phyloP scores from a whole-genome alignment of 2,113 vertebrate species.

The Nycticebus coucang region DNA sequence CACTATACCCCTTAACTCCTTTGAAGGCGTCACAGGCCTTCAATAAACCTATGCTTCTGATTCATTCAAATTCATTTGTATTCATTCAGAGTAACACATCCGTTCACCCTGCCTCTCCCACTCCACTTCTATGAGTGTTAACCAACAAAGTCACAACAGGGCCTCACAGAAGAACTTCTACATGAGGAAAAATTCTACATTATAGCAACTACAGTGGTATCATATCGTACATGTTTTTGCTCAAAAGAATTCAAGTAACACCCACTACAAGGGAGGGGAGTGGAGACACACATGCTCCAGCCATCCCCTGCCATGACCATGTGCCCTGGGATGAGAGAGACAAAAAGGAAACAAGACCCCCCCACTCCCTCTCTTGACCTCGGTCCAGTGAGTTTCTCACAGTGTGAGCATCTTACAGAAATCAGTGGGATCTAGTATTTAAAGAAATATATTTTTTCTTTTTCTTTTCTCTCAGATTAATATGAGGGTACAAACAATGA shows the following conservation, averaged over 20 bases:
- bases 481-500: too few species aligned
- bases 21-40: background rate
- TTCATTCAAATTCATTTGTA: background rate
- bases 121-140: background rate
- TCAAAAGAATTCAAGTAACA: background rate
- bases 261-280: background rate
- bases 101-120: background rate
- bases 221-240: background rate
- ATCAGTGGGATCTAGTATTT: background rate
- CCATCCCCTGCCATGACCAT: background rate
- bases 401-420: background rate
- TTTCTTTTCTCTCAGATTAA: too few species aligned
- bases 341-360: background rate
- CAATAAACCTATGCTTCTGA: background rate
- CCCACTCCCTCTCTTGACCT: background rate
- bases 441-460: background rate
- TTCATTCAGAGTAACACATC: background rate
- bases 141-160: background rate
- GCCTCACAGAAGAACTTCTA: constrained; percentile 12
- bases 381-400: background rate
- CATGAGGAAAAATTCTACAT: background rate
- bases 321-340: background rate
- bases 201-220: background rate
- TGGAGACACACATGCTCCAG: background rate
- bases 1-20: background rate